Evolutionary conservation across 1,140 invertebrate species (phyloP), one percentile per base, ranked within the genome.

Genomic region (Lordiphosa mommai): DNA sequence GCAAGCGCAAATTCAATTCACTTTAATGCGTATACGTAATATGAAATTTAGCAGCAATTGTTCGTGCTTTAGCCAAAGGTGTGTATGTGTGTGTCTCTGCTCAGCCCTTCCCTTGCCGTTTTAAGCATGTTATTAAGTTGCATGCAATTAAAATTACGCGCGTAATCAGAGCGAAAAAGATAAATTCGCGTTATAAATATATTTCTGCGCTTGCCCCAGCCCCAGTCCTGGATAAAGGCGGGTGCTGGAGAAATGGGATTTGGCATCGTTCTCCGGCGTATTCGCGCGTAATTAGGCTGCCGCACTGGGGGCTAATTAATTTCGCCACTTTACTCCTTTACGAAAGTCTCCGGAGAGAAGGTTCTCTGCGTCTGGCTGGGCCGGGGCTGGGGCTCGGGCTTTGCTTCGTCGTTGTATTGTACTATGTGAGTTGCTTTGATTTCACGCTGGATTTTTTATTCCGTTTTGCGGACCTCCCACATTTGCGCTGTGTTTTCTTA

Each of bases 221-320:
- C 65, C 63, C 65, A 52, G 16, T 20, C 20, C 9, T 27, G 30
- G 37, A 29, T 29, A 23, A 20, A n/a, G n/a, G n/a, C 14, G 29
- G 48, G 32, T 9, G n/a, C 37, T 29, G 33, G n/a, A 27, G 20
- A 27, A 40, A 32, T 13, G 10, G 29, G 14, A 52, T 60, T 34
- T 13, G 52, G 51, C 48, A 57, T 20, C 38, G 55, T 61, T 72
- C 46, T 57, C 63, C 30, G 41, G 63, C 56, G 76, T 34, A 67
- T 69, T 71, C 48, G 41, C 55, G 61, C 56, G 77, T 66, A 82
- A 77, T 84, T 67, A 84, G 76, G 76, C 76, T 82, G 67, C 72
- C 79, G 77, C 77, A 84, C 77, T 76, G 66, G 77, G 77, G 77
- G 77, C 77, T 84, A 84, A 84, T 84, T 84, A 84, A 84, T 84